phyloP scores from a whole-genome alignment of 2,888 invertebrate genomes.

The Nomada flava region DNA sequence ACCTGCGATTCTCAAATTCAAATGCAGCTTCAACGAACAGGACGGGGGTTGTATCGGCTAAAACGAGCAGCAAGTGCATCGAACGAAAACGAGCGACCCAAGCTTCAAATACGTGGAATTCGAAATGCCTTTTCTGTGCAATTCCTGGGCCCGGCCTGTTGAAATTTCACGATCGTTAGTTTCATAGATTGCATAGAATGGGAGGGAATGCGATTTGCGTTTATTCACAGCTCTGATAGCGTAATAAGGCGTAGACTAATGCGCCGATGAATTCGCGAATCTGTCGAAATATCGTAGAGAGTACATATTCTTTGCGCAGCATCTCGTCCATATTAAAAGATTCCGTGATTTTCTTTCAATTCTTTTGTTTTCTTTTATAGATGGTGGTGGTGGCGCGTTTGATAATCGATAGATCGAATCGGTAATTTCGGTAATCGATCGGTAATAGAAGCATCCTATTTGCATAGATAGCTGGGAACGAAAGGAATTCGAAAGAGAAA shows the following conservation, averaged over 20 bases:
- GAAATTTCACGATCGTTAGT: slow-evolving; percentile 59
- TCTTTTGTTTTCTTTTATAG: background rate
- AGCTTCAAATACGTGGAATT: slow-evolving; percentile 13
- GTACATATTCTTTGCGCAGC: too few species aligned
- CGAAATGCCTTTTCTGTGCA: slow-evolving; percentile 26
- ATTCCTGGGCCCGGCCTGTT: slow-evolving; percentile 45
- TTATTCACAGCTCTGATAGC: too few species aligned
- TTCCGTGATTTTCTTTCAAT: background rate
- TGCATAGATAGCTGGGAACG: background rate
- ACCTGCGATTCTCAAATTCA: slow-evolving; percentile 46
- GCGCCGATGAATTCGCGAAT: too few species aligned
- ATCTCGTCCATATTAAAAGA: background rate
- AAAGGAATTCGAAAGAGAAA: background rate
- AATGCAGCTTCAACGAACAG: slow-evolving; percentile 35
- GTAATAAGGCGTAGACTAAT: too few species aligned
- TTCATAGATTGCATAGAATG: slow-evolving; percentile 19
- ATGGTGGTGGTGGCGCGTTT: too few species aligned
- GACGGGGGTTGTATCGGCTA: background rate
- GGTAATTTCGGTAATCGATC: too few species aligned
- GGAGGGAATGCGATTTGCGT: too few species aligned
- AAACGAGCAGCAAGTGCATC: slow-evolving; percentile 15
- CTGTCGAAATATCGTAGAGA: too few species aligned
- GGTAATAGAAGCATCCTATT: background rate
- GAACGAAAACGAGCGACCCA: slow-evolving; percentile 41
- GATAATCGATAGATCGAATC: background rate